Evolutionary conservation across 2,888 invertebrate species (phyloP), one percentile per base, ranked within the genome.

Genomic region (Notodonta dromedarius): DNA sequence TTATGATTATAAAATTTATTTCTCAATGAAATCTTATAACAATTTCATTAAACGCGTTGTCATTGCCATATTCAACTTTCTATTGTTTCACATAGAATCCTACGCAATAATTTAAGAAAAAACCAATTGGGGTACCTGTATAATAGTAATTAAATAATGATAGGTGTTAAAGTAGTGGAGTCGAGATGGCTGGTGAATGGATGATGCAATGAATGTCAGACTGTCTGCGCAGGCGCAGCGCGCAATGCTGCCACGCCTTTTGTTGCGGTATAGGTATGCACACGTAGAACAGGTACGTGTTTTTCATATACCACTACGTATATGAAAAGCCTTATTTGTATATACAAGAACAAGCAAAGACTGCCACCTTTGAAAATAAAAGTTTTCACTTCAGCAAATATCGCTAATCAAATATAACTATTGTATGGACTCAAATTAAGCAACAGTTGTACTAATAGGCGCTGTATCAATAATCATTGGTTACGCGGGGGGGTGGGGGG

Each of bases 171-270:
- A 77, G 72, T 78, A 82, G 81, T 82, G 73, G 74, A 71, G 67
- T 60, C 69, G 76, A 73, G 77, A 78, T 79, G 74, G 71, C 71
- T 67, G 65, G 73, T 84, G 86, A 87, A 85, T 84, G 84, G 78
- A 70, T 89, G 84, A 87, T 79, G 87, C 81, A 83, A 83, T 79
- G 78, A 76, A 67, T 76, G 78, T 73, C 77, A 72, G 70, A 4
- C 11, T 42, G 42, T 72, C 65, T 72, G 61, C 67, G 73, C 60
- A 56, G 51, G 53, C 16, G 48, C 16, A 59, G 40, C 52, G 12
- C 13, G 12, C 42, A 13, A 59, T 58, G 69, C 57, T 60, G 72
- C 62, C 69, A 71, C 65, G 66, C 66, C 73, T 59, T 76, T 70
- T 75, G 74, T 79, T 79, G 61, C 62, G 68, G 59, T 68, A 56